Conservation (phyloP, 1,140 invertebrate species). For the Drosophila azteca region DNA sequence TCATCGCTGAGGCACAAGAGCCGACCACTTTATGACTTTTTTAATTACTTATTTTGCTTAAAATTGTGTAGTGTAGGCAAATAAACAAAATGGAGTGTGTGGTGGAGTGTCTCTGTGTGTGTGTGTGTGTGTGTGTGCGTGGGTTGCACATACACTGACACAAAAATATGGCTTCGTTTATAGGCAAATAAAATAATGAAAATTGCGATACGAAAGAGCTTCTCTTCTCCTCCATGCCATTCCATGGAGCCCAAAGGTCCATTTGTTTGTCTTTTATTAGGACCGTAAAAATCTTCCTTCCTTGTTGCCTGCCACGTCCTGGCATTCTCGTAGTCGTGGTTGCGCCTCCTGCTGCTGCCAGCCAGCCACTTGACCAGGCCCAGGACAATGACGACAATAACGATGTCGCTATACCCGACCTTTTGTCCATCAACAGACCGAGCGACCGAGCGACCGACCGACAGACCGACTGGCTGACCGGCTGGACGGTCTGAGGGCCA, state of each 20-base stretch:
- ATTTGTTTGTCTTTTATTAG: slow-evolving; percentile 82
- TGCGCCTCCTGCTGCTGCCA: slow-evolving; percentile 18
- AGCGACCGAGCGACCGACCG: not conserved
- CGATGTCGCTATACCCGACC: slow-evolving; percentile 69
- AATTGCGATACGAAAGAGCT: slow-evolving; percentile 75
- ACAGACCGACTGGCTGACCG: not conserved
- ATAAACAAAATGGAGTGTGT: slow-evolving; percentile 57
- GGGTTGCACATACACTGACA: slow-evolving; percentile 54
- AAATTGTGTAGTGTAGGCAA: slow-evolving; percentile 70
- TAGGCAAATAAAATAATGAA: slow-evolving; percentile 83
- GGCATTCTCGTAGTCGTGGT: slow-evolving; percentile 18
- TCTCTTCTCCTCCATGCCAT: slow-evolving; percentile 2
- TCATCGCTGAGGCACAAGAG: slow-evolving; percentile 17
- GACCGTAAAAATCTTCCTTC: slow-evolving; percentile 80
- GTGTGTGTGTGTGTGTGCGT: slow-evolving; percentile 15
- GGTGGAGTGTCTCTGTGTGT: not conserved
- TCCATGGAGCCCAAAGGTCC: slow-evolving; percentile 45
- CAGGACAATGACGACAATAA: slow-evolving; percentile 77
- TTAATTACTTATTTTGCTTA: slow-evolving; percentile 80
- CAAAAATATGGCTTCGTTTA: slow-evolving; percentile 81
- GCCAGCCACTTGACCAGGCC: slow-evolving; percentile 72
- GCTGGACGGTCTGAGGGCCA: not conserved
- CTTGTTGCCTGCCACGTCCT: slow-evolving; percentile 47
- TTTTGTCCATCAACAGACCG: slow-evolving; percentile 60
- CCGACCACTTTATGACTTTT: slow-evolving; percentile 73